Evolutionary conservation across 2,888 invertebrate genomes (phyloP).

Genomic region (Lepidonotus clava): DNA sequence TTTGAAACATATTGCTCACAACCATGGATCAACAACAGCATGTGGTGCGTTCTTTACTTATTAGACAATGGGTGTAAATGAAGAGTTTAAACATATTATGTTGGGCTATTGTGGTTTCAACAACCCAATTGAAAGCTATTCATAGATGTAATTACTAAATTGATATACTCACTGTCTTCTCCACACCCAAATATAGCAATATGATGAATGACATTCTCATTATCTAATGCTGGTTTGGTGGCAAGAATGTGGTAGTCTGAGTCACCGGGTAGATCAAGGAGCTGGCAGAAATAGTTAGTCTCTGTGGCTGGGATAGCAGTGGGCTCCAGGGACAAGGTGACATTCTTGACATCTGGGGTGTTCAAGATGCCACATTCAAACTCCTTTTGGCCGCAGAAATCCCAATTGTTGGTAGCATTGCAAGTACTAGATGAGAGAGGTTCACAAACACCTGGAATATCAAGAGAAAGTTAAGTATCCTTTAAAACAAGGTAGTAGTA

Average conservation of each 20-base stretch:
- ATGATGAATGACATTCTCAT: constrained; percentile 58
- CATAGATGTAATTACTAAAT: too few relatives aligned
- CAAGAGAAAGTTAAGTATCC: not conserved
- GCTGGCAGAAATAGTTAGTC: constrained; percentile 60
- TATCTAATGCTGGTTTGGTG: constrained; percentile 57
- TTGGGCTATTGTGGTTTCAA: too few relatives aligned
- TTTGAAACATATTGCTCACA: too few relatives aligned
- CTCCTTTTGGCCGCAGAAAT: constrained; percentile 53
- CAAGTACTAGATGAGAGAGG: constrained; percentile 57
- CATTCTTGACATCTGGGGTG: constrained; percentile 57
- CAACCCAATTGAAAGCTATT: too few relatives aligned
- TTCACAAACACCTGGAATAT: constrained; percentile 59
- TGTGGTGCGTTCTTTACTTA: too few relatives aligned
- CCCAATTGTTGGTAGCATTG: constrained; percentile 58
- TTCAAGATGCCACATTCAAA: constrained; percentile 57
- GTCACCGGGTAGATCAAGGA: constrained; percentile 59
- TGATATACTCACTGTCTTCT: constrained; percentile 51
- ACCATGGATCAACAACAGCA: too few relatives aligned
- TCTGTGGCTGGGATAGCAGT: constrained; percentile 56
- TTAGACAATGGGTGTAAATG: too few relatives aligned
- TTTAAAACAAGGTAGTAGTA: not conserved
- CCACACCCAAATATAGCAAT: constrained; percentile 57
- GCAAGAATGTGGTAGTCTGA: constrained; percentile 58
- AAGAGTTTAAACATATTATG: too few relatives aligned
- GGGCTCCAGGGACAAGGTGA: constrained; percentile 23